A percentile compares a stretch with the other conserved stretches of the same genome.
These are phyloP conservation scores for Cyprinella venusta DNA, from an alignment of 2,797 vertebrate species.

Conservation along the genomic window DNA sequence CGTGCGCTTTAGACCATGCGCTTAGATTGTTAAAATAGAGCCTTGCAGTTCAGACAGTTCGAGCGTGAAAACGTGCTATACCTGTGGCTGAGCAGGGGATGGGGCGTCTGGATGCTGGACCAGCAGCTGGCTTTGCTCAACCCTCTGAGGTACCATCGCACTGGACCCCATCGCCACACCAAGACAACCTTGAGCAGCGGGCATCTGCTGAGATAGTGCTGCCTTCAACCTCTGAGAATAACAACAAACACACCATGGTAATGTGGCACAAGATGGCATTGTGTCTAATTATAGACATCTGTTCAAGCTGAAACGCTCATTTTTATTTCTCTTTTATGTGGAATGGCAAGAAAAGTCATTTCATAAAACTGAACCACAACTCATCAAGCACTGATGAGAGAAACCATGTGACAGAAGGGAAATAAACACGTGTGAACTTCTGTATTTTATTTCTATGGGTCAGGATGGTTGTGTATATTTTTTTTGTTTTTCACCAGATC, in stretches of 20 bases:
- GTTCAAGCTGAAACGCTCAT: neutral
- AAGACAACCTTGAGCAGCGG: constrained; percentile 83
- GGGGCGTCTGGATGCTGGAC: constrained; percentile 91
- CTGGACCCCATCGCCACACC: constrained; percentile 84
- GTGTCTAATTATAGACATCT: too few species aligned
- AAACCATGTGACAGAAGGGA: constrained; percentile 23
- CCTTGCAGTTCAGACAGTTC: neutral
- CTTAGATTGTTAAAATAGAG: too few species aligned
- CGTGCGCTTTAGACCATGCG: too few species aligned
- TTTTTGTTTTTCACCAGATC: neutral
- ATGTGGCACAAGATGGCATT: too few species aligned
- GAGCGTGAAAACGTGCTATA: constrained; percentile 56
- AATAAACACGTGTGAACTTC: constrained; percentile 3
- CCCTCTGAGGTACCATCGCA: constrained; percentile 89
- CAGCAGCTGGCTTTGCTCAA: constrained; percentile 91
- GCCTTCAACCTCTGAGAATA: constrained; percentile 89
- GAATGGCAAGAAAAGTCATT: neutral
- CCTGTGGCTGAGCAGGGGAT: constrained; percentile 89
- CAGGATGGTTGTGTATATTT: neutral
- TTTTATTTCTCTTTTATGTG: neutral
- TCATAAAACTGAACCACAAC: constrained; percentile 15
- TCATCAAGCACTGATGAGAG: neutral
- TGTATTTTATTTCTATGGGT: neutral
- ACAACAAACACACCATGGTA: constrained; percentile 20
- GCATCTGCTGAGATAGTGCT: constrained; percentile 87